Evolutionary conservation across 2,888 invertebrate species (phyloP).

Genomic region (Teleogryllus oceanicus): DNA sequence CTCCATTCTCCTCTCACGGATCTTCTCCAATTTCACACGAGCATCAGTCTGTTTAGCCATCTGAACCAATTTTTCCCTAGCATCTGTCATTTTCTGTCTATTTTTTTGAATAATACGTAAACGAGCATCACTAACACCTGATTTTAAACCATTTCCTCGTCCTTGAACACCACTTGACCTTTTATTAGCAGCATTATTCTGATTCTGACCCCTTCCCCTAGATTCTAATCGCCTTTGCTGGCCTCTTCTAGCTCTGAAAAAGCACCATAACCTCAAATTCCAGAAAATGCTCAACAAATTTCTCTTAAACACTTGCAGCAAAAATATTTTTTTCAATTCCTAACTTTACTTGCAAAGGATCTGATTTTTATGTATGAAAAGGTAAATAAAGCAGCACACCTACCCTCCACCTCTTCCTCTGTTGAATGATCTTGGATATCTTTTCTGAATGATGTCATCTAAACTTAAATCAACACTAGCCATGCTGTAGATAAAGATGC

Average conservation of each 20-base stretch:
- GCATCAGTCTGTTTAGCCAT: constrained; percentile 73
- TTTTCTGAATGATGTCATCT: constrained; percentile 50
- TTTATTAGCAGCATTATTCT: background rate
- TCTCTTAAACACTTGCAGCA: background rate
- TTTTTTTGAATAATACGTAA: constrained; percentile 76
- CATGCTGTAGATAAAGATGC: background rate
- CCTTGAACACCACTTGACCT: constrained; percentile 29
- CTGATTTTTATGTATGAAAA: background rate
- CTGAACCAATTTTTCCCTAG: constrained; percentile 73
- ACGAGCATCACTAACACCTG: constrained; percentile 61
- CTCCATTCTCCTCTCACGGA: constrained; percentile 43
- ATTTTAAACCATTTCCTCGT: constrained; percentile 36
- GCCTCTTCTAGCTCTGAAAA: constrained; percentile 9
- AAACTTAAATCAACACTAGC: constrained; percentile 43
- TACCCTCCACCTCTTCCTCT: constrained; percentile 26
- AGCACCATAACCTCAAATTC: background rate
- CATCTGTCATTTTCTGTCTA: constrained; percentile 70
- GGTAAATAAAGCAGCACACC: background rate
- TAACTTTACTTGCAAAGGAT: background rate
- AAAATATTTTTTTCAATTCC: background rate
- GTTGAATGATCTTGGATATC: constrained; percentile 37
- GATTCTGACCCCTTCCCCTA: background rate
- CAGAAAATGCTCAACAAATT: background rate
- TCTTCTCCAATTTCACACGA: constrained; percentile 64
- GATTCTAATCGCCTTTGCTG: constrained; percentile 6